Evolutionary conservation across 2,797 vertebrate genomes (phyloP), one percentile per base, ranked within the genome.

Genomic region (Coracias cyanogaster): DNA sequence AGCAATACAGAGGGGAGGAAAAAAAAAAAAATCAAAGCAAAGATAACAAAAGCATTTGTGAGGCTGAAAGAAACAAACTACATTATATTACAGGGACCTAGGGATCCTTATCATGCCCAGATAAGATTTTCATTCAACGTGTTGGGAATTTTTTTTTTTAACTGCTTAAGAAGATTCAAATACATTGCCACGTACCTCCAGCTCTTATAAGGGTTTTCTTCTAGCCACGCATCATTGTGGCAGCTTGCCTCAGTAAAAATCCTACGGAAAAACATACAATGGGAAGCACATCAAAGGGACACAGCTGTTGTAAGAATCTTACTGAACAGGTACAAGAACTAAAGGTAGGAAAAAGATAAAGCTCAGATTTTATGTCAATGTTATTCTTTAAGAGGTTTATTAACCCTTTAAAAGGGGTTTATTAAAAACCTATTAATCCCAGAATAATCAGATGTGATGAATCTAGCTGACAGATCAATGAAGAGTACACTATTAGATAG

Each of bases 11-110:
- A 86, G 12, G 49, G 85, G 74, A 88, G 65, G 12, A 37, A 24
- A 77, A 76, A 82, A 22, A 72, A 26, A 76, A 76, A 92, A 86
- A 94, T 96, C 91, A 95, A 97, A 96, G 92, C 73, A 74, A 79
- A 97, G 95, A 96, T 96, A 97, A 96, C 90, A 96, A 96, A 96
- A 95, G 94, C 89, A 82, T 96, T 97, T 96, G 96, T 74, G 81
- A 91, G 82, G 74, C 93, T 94, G 74, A 76, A 94, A 94, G 88
- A 96, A 97, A 97, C 94, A 96, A 96, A 95, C 93, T 92, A 92
- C 69, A 61, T 76, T 88, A 73, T 78, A 94, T 96, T 97, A 97
- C 67, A 82, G 69, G 93, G 78, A 95, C 96, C 67, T 70, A 66
- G 76, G 94, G 96, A 95, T 94, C 77, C 86, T 97, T 95, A 96